phyloP scores from a whole-genome alignment of 37 sponge, comb jelly and placozoan genomes.

The Mnemiopsis leidyi region DNA sequence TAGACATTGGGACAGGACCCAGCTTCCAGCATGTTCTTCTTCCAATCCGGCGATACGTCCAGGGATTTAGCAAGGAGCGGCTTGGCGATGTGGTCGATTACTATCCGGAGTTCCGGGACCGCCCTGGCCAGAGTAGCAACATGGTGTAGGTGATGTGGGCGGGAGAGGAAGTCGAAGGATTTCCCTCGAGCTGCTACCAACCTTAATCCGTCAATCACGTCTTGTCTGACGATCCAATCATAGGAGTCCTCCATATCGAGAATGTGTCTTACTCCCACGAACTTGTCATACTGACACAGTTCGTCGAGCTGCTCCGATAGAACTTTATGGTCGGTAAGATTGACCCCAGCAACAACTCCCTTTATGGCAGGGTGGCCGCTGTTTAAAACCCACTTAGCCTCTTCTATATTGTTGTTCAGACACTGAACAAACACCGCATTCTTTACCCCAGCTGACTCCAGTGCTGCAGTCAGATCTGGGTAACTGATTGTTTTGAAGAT shows the following conservation, averaged over 20 bases:
- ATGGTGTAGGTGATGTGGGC: constrained; percentile 44
- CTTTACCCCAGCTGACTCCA: not conserved
- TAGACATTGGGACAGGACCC: constrained; percentile 20
- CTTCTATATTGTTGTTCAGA: constrained; percentile 19
- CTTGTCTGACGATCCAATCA: constrained; percentile 23
- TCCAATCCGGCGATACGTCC: constrained; percentile 8
- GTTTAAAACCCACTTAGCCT: constrained; percentile 29
- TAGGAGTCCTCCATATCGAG: not conserved
- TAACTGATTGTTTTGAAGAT: not conserved
- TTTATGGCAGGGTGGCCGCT: not conserved
- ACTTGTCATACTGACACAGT: constrained; percentile 2
- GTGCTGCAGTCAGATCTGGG: not conserved
- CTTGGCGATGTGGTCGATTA: constrained; percentile 57
- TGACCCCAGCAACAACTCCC: constrained; percentile 45
- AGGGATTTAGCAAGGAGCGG: constrained; percentile 7
- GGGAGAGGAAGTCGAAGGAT: not conserved
- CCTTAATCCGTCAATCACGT: constrained; percentile 31
- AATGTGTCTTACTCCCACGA: constrained; percentile 57
- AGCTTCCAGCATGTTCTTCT: constrained; percentile 8
- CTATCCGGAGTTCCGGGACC: constrained; percentile 16
- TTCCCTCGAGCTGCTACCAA: constrained; percentile 29
- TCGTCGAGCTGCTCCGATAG: not conserved
- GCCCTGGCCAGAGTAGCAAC: not conserved
- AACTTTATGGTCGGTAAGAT: constrained; percentile 7
- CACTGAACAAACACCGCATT: constrained; percentile 25